phyloP scores from a whole-genome alignment of 2,113 vertebrate species.

The Sorex fumeus region DNA sequence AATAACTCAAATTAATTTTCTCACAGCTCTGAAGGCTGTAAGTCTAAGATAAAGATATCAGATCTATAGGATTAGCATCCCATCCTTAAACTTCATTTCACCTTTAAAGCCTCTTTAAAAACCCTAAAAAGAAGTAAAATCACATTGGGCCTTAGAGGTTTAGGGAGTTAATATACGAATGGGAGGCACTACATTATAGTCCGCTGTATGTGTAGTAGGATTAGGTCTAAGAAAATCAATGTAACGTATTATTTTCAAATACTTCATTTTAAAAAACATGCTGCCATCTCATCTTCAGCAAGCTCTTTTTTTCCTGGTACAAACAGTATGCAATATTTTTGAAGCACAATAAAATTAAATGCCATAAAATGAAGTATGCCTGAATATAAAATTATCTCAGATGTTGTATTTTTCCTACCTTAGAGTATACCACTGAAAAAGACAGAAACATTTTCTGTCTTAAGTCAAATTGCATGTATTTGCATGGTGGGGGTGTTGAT shows the following conservation, averaged over 20 bases:
- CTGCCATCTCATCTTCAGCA: not conserved
- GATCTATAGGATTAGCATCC: not conserved
- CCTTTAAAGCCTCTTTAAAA: too few relatives aligned
- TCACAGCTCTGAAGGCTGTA: too few relatives aligned
- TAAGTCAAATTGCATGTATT: not conserved
- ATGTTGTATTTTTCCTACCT: not conserved
- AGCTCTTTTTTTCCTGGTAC: not conserved
- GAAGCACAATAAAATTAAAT: not conserved
- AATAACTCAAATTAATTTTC: not conserved
- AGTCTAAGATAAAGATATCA: not conserved
- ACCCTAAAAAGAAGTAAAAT: not conserved
- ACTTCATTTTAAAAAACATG: not conserved
- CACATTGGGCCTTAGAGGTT: not conserved
- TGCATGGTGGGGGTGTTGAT: not conserved
- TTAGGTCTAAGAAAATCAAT: not conserved
- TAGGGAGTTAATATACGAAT: not conserved
- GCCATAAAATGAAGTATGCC: not conserved
- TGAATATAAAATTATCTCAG: not conserved
- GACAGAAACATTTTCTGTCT: not conserved
- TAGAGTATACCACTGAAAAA: not conserved
- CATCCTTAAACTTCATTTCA: not conserved
- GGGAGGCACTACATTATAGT: not conserved
- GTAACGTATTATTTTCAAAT: not conserved
- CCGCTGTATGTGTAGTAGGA: not conserved
- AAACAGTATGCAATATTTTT: not conserved